Conservation (phyloP, 2,888 invertebrate genomes). For the Sarcophaga variegata region DNA sequence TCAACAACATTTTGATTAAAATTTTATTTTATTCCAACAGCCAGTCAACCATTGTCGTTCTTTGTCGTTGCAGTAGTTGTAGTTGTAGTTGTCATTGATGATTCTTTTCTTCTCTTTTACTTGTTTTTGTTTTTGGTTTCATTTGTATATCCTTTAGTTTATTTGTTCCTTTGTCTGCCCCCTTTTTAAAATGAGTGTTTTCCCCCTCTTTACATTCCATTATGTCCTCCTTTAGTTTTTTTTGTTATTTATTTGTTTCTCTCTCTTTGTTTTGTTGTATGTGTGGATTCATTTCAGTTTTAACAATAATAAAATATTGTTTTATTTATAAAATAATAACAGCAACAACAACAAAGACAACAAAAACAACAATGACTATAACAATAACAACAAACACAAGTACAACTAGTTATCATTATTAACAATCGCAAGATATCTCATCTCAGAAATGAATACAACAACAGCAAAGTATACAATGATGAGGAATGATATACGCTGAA, state of each 20-base stretch:
- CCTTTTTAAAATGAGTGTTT: constrained; percentile 26
- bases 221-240: background rate
- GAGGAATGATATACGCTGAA: background rate
- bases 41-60: constrained; percentile 12
- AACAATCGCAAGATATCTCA: constrained; percentile 43
- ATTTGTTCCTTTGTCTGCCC: constrained; percentile 35
- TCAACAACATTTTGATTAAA: constrained; percentile 69
- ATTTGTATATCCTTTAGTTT: background rate
- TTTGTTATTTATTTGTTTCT: constrained; percentile 37
- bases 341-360: constrained; percentile 12
- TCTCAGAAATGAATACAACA: background rate
- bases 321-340: constrained; percentile 21
- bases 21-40: constrained; percentile 60
- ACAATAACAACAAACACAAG: constrained; percentile 1
- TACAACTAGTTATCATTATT: constrained; percentile 7
- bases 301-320: constrained; percentile 33
- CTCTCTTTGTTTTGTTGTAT: constrained; percentile 42
- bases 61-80: constrained; percentile 33
- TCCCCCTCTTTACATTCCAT: constrained; percentile 24
- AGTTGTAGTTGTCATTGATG: constrained; percentile 50
- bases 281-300: constrained; percentile 47
- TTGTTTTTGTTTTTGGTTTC: constrained; percentile 22
- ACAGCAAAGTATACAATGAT: background rate
- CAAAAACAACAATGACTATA: constrained; percentile 17
- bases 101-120: constrained; percentile 36